Evolutionary conservation across 2,113 vertebrate genomes (phyloP).

Genomic region (Ranitomeya variabilis): DNA sequence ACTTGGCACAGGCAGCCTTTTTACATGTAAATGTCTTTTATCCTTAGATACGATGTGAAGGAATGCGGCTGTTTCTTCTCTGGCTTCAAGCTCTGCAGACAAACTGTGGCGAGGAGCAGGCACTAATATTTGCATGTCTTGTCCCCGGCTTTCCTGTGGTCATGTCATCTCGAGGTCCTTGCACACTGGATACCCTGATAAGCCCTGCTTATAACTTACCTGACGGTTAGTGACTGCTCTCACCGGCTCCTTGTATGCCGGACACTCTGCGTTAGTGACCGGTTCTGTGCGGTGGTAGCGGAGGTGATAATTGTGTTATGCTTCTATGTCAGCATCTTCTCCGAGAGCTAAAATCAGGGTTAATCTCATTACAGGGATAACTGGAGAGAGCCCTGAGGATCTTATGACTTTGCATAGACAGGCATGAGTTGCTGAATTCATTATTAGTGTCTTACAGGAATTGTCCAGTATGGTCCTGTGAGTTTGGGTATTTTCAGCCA

Average conservation of each 20-base stretch:
- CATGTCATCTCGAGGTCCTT: constrained; percentile 84
- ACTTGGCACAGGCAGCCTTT: neutral
- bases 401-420: neutral
- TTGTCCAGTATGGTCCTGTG: neutral
- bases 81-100: constrained; percentile 97
- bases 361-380: neutral
- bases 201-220: constrained; percentile 77
- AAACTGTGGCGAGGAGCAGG: constrained; percentile 93
- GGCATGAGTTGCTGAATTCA: neutral
- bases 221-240: constrained; percentile 79
- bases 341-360: neutral
- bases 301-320: neutral
- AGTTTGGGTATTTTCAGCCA: no score
- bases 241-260: neutral
- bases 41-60: constrained; percentile 92
- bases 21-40: constrained; percentile 44
- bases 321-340: no score
- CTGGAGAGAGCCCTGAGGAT: neutral
- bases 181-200: constrained; percentile 92
- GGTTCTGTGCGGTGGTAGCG: neutral
- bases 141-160: constrained; percentile 94
- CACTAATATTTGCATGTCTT: constrained; percentile 92
- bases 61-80: constrained; percentile 94
- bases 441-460: neutral
- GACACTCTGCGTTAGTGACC: neutral